Evolutionary conservation across 2,113 vertebrate genomes (phyloP).

Genomic region (Glaucomys volans): DNA sequence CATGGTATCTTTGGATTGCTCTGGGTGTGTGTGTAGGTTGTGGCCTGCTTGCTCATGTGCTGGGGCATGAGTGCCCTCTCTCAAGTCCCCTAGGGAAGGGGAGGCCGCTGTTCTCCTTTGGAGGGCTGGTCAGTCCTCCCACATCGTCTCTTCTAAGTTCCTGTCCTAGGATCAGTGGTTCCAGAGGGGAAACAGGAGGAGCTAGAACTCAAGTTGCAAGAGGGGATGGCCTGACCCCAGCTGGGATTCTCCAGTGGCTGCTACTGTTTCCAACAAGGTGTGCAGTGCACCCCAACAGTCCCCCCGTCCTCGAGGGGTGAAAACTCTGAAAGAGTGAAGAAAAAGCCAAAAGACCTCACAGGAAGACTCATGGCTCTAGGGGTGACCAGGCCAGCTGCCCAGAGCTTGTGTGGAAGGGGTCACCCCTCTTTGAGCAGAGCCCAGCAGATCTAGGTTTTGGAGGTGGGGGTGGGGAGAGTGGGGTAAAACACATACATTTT

Average conservation of each 20-base stretch:
- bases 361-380: background rate
- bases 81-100: background rate
- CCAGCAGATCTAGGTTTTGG: background rate
- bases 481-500: background rate
- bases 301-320: background rate
- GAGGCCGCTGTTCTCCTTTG: background rate
- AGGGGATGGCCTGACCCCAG: background rate
- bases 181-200: rapidly evolving
- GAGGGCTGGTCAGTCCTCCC: background rate
- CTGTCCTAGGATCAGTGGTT: background rate
- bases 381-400: background rate
- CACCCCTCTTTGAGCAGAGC: background rate
- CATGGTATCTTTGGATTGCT: background rate
- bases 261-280: background rate
- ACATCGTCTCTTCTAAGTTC: background rate
- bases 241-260: background rate
- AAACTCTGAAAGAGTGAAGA: background rate
- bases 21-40: background rate
- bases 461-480: rapidly evolving
- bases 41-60: background rate
- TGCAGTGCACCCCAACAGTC: background rate
- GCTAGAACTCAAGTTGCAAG: background rate
- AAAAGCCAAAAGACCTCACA: background rate
- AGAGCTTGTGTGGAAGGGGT: background rate
- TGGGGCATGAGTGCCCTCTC: background rate